Evolutionary conservation across 2,113 vertebrate genomes (phyloP), one percentile per base, ranked within the genome.

Genomic region (Hyla sarda): DNA sequence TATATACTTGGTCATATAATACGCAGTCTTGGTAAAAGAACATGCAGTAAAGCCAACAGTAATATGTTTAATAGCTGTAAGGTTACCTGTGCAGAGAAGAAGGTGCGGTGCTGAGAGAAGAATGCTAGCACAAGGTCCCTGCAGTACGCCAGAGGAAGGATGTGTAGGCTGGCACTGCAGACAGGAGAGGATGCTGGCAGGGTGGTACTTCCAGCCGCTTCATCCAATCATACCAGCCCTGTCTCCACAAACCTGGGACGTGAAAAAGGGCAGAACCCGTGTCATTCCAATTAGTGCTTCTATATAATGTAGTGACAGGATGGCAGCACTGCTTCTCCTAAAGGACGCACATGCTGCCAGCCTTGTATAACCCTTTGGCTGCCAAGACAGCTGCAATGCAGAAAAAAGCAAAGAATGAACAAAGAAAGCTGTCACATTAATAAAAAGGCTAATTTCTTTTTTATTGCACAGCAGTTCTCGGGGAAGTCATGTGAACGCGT

Each of bases 231-330:
- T 6, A 80, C 17, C 41, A 77, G 54, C 56, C 7, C 73, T 32
- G 37, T 52, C 47, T 71, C 32, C 50, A n/a, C 74, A 50, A n/a
- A 19, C 28, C 45, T 77, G 56, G 30, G 56, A 62, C 28, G 56
- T 41, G 84, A n/a, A 28, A 72, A 80, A 86, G 34, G 23, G 62
- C 30, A 86, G 75, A 37, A 80, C 28, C 74, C 3, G 83, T 67
- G 77, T 78, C 45, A 69, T 67, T 80, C 58, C 75, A 85, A 52
- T 85, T 69, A 78, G 60, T 37, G 83, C 75, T 52, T 52, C 54
- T 85, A 52, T 47, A 78, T 85, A 85, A 79, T 79, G 58, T 60
- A 85, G 60, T 65, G 74, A 65, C 73, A 85, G 83, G 56, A 76
- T 50, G 56, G 58, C 75, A 79, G 45, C 37, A 13, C 28, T 85